Base-by-base conservation (phyloP, 2,797 vertebrate genomes). In the Streptopelia turtur region DNA sequence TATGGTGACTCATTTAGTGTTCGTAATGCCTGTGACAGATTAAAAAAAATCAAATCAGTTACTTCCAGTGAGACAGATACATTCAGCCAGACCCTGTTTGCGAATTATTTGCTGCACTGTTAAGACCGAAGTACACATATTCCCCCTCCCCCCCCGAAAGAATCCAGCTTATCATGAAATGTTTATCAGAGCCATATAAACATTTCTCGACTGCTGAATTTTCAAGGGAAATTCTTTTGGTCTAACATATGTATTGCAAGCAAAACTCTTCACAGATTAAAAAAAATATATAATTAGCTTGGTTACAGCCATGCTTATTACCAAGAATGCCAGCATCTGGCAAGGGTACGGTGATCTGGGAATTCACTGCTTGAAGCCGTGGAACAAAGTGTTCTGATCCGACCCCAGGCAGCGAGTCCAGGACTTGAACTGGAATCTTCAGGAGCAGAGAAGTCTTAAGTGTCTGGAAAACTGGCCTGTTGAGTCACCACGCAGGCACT, bases 401-500 rank as follows among this genome's bases (percentile, higher is more conserved):
- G 90, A 97, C 94, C 96, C 78, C 90, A 91, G 97, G 93, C 88
- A 97, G 93, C 2, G 83, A 97, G 92, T 96, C 95, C 94, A 90
- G 93, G 96, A 97, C 97, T 97, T 98, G 96, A 97, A 96, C 97
- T 97, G 97, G 96, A 97, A 97, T 97, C 96, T 98, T 98, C 95
- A 97, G 97, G 97, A 97, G 97, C 97, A 97, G 94, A 97, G 96
- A 97, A 94, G 79, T 98, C 97, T 96, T 97, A 97, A 98, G 97
- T 96, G 96, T 97, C 97, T 97, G 97, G 97, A 98, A 98, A 98
- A 97, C 95, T 96, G 97, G 96, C 96, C 94, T 94, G 96, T 98
- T 98, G 98, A 98, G 98, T 98, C 98, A 98, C 96, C 95, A 96
- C 80, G 80, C 97, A 98, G 97, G 97, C 97, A 98, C 97, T 97